These are phyloP conservation scores for Capitella teleta DNA, from an alignment of 1,140 invertebrate species.

Conservation along the genomic window DNA sequence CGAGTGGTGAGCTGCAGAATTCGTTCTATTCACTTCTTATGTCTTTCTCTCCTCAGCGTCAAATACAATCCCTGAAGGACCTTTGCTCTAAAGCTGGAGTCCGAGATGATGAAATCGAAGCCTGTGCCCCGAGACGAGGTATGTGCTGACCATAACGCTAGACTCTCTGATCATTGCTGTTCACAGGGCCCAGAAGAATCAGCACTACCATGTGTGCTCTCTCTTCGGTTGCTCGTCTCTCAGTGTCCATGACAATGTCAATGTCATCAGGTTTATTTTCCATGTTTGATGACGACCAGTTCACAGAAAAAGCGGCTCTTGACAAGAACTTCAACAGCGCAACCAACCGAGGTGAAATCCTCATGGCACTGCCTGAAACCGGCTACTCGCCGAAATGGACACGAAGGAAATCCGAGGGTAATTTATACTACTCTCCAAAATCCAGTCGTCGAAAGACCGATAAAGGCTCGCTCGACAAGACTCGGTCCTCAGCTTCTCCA, in stretches of 20 bases:
- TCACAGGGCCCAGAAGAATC: constrained; percentile 7
- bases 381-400: no score
- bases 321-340: no score
- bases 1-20: constrained; percentile 4
- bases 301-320: no score
- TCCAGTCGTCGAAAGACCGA: no score
- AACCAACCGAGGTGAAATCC: no score
- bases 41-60: not conserved
- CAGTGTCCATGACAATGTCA: constrained; percentile 14
- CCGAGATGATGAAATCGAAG: constrained; percentile 9
- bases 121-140: constrained; percentile 12
- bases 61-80: constrained; percentile 13
- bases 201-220: constrained; percentile 14
- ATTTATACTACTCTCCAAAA: no score
- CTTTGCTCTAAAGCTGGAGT: constrained; percentile 12
- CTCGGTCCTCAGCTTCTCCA: no score
- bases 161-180: not conserved
- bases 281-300: no score
- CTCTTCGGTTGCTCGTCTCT: constrained; percentile 12
- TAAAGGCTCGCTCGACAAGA: no score
- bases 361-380: no score
- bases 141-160: no score
- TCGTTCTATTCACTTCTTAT: not conserved
- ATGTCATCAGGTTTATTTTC: constrained; percentile 14
- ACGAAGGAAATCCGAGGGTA: no score